Percentiles rank a stretch among this genome's conserved stretches.
These are phyloP conservation scores for Pyrrhia umbra DNA, from an alignment of 2,888 invertebrate species.

Conservation along the genomic window DNA sequence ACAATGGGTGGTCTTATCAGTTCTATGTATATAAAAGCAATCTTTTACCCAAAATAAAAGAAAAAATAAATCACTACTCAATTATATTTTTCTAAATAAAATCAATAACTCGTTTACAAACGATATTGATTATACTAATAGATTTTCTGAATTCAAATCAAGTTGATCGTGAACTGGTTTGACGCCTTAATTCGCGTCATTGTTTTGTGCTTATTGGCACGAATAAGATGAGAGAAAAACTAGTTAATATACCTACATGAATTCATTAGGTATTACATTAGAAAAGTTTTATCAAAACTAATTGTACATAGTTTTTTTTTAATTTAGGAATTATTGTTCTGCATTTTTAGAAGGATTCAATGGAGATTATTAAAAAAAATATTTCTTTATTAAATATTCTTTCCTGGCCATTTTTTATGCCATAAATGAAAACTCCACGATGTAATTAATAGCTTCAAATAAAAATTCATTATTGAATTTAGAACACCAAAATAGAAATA, in stretches of 20 bases:
- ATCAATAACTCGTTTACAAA: slow-evolving; percentile 21
- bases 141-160: slow-evolving; percentile 29
- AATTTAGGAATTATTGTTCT: background rate
- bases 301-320: background rate
- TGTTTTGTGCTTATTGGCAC: slow-evolving; percentile 29
- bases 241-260: slow-evolving; percentile 21
- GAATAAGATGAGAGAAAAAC: slow-evolving; percentile 18
- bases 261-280: background rate
- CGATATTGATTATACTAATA: slow-evolving; percentile 14
- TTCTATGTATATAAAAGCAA: no score
- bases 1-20: no score
- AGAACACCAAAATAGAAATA: background rate
- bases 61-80: background rate
- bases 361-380: no score
- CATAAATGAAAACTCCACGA: no score
- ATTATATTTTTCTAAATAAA: background rate
- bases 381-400: no score
- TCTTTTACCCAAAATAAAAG: background rate
- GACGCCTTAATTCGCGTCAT: slow-evolving; percentile 38
- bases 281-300: slow-evolving; percentile 3
- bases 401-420: no score
- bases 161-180: slow-evolving; percentile 36
- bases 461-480: no score
- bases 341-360: no score
- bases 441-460: no score